Percentiles rank a stretch among this genome's conserved stretches.
Evolutionary conservation across 2,113 vertebrate genomes (phyloP).

Genomic region (Vulpes ferrilata): DNA sequence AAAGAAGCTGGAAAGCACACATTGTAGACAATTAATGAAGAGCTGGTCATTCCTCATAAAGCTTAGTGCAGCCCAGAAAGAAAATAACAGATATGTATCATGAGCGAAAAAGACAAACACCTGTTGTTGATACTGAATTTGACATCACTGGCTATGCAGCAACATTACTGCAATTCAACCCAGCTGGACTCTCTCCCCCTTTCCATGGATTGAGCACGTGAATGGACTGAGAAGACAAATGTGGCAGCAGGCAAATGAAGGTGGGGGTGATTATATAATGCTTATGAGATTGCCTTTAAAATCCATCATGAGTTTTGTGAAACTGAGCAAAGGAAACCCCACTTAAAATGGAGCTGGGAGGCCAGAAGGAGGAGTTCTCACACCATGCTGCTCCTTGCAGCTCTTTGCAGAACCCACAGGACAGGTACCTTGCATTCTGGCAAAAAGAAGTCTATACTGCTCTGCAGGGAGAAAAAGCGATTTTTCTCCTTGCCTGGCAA

Average conservation of each 20-base stretch:
- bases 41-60: background rate
- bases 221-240: background rate
- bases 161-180: background rate
- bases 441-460: background rate
- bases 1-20: background rate
- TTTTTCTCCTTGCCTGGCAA: background rate
- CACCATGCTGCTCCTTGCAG: background rate
- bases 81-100: background rate
- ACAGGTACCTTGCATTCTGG: background rate
- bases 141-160: background rate
- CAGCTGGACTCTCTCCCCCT: background rate
- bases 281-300: background rate
- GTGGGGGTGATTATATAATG: background rate
- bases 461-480: background rate
- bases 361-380: background rate
- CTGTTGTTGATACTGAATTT: background rate
- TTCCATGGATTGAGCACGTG: background rate
- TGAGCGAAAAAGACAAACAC: background rate
- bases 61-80: background rate
- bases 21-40: background rate
- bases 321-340: background rate
- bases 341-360: background rate
- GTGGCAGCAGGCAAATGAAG: background rate
- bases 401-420: background rate
- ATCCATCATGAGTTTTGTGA: background rate